Conservation (phyloP, 2,113 vertebrate species). For the Callipepla squamata region DNA sequence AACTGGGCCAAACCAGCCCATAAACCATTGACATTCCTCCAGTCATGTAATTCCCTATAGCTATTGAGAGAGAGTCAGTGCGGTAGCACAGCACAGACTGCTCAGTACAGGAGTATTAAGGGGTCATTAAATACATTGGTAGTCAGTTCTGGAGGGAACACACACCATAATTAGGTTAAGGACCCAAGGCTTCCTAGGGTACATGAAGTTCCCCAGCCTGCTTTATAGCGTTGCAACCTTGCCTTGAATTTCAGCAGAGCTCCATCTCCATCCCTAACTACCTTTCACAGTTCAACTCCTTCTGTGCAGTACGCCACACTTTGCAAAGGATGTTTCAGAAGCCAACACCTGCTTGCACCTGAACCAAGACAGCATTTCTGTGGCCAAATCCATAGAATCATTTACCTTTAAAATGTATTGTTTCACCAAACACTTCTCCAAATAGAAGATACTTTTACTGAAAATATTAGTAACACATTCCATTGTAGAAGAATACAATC, state of each 20-base stretch:
- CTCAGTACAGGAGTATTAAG: neutral
- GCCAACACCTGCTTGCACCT: neutral
- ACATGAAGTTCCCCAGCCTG: neutral
- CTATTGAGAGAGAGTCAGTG: neutral
- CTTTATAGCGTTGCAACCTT: neutral
- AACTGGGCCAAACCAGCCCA: too few relatives aligned
- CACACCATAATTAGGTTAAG: slow-evolving; percentile 8
- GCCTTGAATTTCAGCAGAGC: slow-evolving; percentile 2
- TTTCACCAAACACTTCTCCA: too few relatives aligned
- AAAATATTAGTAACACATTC: neutral
- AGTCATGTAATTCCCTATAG: neutral
- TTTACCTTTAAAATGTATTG: neutral
- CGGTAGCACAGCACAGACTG: neutral
- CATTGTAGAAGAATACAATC: neutral
- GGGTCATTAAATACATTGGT: slow-evolving; percentile 22
- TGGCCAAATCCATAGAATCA: neutral
- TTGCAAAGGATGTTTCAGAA: neutral
- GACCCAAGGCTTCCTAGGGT: neutral
- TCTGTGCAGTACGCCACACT: neutral
- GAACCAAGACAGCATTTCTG: neutral
- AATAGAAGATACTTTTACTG: neutral
- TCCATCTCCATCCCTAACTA: neutral
- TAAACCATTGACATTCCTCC: neutral
- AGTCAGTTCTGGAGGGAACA: neutral
- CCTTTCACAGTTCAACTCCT: neutral